Conservation (phyloP, 2,113 vertebrate species). For the Syngnathus floridae region DNA sequence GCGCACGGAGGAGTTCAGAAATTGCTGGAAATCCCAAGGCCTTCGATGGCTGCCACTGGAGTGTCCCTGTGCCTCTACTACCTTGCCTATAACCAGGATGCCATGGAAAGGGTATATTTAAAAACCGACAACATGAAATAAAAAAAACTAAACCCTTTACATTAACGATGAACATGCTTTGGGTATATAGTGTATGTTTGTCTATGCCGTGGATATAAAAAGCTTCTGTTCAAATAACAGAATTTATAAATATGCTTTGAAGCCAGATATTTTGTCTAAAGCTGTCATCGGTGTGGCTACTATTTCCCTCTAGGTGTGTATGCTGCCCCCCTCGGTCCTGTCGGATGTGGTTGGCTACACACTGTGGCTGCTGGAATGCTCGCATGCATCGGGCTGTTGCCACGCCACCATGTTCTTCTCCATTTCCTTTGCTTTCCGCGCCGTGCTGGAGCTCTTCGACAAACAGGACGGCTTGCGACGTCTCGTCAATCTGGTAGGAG, state of each 20-base stretch:
- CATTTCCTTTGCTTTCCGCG: constrained; percentile 96
- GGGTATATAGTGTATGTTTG: too few relatives aligned
- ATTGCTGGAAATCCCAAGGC: constrained; percentile 91
- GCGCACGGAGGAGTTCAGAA: constrained; percentile 97
- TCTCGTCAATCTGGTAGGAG: constrained; percentile 85
- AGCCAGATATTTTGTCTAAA: not conserved
- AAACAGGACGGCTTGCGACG: constrained; percentile 92
- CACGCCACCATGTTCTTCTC: constrained; percentile 99
- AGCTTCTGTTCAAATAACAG: too few relatives aligned
- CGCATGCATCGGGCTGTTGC: constrained; percentile 96
- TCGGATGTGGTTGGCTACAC: constrained; percentile 95
- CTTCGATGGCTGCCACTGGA: constrained; percentile 97
- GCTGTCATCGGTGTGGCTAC: constrained; percentile 9
- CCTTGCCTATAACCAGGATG: constrained; percentile 97
- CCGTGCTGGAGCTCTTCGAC: constrained; percentile 94
- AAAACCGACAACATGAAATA: not conserved
- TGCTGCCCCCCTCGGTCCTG: constrained; percentile 89
- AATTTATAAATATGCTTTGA: not conserved
- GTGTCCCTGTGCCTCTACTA: constrained; percentile 98
- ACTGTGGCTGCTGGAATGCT: constrained; percentile 96
- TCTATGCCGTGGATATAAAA: too few relatives aligned
- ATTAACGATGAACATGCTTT: too few relatives aligned
- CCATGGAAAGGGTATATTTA: constrained; percentile 89
- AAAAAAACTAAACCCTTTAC: too few relatives aligned
- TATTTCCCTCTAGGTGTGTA: constrained; percentile 56